Conservation (phyloP, 2,113 vertebrate genomes). For the Dicerorhinus sumatrensis region DNA sequence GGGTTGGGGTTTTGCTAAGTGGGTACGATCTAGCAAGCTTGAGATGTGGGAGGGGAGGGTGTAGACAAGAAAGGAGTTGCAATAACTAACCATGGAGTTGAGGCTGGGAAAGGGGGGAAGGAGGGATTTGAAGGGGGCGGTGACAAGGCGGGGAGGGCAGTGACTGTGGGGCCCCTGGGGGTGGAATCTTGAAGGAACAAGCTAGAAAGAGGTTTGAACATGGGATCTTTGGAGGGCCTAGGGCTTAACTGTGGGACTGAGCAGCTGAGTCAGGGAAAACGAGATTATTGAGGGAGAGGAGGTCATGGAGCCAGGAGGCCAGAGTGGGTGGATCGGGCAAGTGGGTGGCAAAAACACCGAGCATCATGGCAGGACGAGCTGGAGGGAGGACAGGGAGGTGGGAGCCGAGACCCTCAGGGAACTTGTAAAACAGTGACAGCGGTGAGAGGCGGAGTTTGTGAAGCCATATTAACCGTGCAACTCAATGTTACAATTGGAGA, state of each 20-base stretch:
- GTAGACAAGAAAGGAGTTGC: neutral
- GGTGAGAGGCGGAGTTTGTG: neutral
- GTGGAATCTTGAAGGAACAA: neutral
- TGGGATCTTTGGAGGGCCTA: neutral
- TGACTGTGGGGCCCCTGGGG: neutral
- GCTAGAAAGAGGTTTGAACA: neutral
- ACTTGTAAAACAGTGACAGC: fast-evolving
- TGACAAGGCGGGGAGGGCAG: neutral
- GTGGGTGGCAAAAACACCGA: neutral
- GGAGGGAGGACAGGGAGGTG: fast-evolving
- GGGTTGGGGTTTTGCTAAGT: neutral
- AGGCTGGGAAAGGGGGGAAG: neutral
- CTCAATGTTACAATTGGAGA: neutral
- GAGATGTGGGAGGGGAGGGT: no score
- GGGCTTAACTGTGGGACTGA: neutral
- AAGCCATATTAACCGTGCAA: neutral
- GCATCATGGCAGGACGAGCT: fast-evolving
- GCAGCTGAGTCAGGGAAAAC: neutral
- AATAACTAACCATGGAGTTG: neutral
- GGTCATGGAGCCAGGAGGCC: neutral
- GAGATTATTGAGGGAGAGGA: neutral
- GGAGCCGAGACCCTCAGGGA: neutral
- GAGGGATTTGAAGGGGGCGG: neutral
- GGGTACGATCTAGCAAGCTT: neutral
- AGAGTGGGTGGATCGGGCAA: neutral